These are phyloP conservation scores for Drosophila birchii DNA, from an alignment of 2,888 invertebrate species.

Conservation along the genomic window DNA sequence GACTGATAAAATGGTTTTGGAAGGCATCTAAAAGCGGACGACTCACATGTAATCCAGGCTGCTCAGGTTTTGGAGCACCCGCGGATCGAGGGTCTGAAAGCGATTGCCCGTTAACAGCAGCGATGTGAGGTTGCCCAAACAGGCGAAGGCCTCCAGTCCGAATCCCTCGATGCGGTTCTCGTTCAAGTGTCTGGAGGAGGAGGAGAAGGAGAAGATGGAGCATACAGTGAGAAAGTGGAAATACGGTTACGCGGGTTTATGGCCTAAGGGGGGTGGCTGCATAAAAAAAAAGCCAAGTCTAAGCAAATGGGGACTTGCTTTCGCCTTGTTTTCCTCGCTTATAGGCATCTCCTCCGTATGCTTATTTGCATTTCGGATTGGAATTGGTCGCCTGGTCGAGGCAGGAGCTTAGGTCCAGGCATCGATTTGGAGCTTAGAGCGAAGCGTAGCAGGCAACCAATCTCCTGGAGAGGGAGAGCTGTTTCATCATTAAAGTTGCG, in stretches of 20 bases:
- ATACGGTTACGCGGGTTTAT: slow-evolving; percentile 26
- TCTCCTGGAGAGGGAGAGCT: slow-evolving; percentile 1
- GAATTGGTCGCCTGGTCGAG: slow-evolving; percentile 3
- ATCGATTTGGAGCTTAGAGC: slow-evolving; percentile 18
- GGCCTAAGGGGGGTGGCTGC: slow-evolving; percentile 3
- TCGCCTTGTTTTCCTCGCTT: slow-evolving; percentile 5
- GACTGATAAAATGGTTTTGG: neutral
- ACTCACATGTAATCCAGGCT: slow-evolving; percentile 86
- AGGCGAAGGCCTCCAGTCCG: slow-evolving; percentile 84
- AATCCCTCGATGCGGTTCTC: slow-evolving; percentile 85
- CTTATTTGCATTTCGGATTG: slow-evolving; percentile 42
- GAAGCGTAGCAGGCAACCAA: neutral
- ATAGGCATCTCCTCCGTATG: slow-evolving; percentile 5
- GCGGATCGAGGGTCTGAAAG: slow-evolving; percentile 83
- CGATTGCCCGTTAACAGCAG: slow-evolving; percentile 83
- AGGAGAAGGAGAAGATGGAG: slow-evolving; percentile 32
- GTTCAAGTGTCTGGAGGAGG: slow-evolving; percentile 84
- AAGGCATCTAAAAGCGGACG: slow-evolving; percentile 54
- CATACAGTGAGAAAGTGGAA: neutral
- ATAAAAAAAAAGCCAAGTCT: slow-evolving; percentile 25
- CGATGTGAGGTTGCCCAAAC: slow-evolving; percentile 85
- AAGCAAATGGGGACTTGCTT: slow-evolving; percentile 8
- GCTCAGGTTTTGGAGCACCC: slow-evolving; percentile 83
- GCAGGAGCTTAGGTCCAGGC: slow-evolving; percentile 14
- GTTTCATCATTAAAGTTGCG: slow-evolving; percentile 59